phyloP scores from a whole-genome alignment of 1,140 invertebrate species.

The Trichoplusia ni region DNA sequence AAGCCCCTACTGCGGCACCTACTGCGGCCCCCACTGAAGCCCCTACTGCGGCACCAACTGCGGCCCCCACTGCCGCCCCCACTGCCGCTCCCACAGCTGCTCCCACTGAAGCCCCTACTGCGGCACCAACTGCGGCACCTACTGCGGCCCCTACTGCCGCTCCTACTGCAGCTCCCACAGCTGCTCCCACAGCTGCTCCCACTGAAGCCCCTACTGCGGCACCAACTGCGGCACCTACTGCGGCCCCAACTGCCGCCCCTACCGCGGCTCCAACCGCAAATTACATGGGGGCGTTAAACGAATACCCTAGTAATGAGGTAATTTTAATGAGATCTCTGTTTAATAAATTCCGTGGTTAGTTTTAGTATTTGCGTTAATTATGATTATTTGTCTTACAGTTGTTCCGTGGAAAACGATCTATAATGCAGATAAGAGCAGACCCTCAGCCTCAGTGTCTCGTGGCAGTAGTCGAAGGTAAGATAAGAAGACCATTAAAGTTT shows the following conservation, averaged over 20 bases:
- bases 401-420: background rate
- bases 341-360: too few relatives aligned
- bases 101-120: background rate
- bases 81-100: background rate
- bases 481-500: too few relatives aligned
- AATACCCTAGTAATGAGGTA: too few relatives aligned
- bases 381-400: too few relatives aligned
- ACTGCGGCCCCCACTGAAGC: background rate
- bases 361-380: too few relatives aligned
- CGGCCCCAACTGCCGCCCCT: background rate
- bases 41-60: background rate
- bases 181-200: background rate
- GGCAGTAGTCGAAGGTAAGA: slow-evolving; percentile 47
- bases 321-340: too few relatives aligned
- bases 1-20: background rate
- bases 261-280: background rate
- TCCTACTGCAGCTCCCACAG: background rate
- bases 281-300: too few relatives aligned
- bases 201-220: slow-evolving; percentile 7
- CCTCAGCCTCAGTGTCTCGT: slow-evolving; percentile 44
- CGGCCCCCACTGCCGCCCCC: background rate
- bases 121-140: background rate
- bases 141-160: background rate
- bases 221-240: slow-evolving; percentile 1
- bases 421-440: slow-evolving; percentile 14